phyloP scores from a whole-genome alignment of 1,140 invertebrate genomes.

The Helicoverpa armigera region DNA sequence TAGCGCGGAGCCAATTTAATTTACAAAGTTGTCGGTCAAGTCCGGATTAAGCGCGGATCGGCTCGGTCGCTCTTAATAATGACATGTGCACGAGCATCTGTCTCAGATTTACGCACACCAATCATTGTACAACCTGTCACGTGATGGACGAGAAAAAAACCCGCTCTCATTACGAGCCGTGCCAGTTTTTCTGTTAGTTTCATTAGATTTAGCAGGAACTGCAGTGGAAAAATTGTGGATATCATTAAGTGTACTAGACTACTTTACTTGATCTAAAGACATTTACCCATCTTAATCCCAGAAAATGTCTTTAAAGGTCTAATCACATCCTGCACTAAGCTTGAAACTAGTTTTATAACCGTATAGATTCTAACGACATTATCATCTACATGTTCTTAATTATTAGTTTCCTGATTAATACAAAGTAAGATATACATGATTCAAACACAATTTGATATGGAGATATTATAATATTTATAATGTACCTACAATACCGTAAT shows the following conservation, averaged over 20 bases:
- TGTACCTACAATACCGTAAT: no score
- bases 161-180: conserved; percentile 11
- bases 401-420: no score
- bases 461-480: no score
- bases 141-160: conserved; percentile 23
- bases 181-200: background rate
- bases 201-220: conserved; percentile 8
- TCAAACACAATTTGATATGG: no score
- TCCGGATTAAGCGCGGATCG: conserved; percentile 63
- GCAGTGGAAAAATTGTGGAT: background rate
- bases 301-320: conserved; percentile 3
- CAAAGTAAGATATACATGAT: no score
- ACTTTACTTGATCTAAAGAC: no score
- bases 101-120: conserved; percentile 50
- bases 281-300: background rate
- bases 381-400: background rate
- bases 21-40: conserved; percentile 77
- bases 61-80: conserved; percentile 51
- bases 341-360: background rate
- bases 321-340: background rate
- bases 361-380: background rate
- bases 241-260: background rate
- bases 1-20: conserved; percentile 76
- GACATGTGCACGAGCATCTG: conserved; percentile 49
- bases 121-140: conserved; percentile 40